A percentile compares a stretch with the other conserved stretches of the same genome.
phyloP scores from a whole-genome alignment of 2,888 invertebrate genomes.

The Pinctada fucata region DNA sequence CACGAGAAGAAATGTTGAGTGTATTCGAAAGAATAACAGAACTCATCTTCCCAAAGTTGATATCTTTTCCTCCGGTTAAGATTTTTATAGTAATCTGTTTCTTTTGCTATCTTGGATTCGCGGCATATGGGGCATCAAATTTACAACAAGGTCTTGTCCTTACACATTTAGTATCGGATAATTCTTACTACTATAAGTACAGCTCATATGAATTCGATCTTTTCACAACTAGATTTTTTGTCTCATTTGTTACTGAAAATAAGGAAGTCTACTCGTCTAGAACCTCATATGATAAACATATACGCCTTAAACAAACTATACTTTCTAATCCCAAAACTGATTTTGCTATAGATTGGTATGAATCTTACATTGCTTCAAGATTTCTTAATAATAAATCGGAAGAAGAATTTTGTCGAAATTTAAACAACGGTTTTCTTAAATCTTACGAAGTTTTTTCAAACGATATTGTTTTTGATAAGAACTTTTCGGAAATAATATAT shows the following conservation, averaged over 20 bases:
- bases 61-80: constrained; percentile 46
- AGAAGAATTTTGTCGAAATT: constrained; percentile 17
- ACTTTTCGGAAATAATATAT: constrained; percentile 82
- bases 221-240: constrained; percentile 46
- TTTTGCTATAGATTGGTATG: constrained; percentile 21
- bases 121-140: constrained; percentile 56
- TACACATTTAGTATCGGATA: constrained; percentile 53
- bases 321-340: neutral
- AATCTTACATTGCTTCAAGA: constrained; percentile 16
- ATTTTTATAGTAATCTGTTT: constrained; percentile 50
- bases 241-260: constrained; percentile 52
- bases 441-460: constrained; percentile 39
- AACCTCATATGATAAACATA: neutral
- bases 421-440: constrained; percentile 27
- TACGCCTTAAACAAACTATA: neutral
- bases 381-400: constrained; percentile 27
- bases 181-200: constrained; percentile 60
- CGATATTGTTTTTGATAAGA: constrained; percentile 52
- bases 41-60: constrained; percentile 48
- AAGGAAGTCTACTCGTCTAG: constrained; percentile 37
- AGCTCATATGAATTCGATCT: constrained; percentile 40
- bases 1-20: constrained; percentile 51
- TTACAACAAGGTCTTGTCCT: constrained; percentile 60
- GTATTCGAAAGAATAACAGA: constrained; percentile 52
- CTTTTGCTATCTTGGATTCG: constrained; percentile 50